A percentile compares a stretch with the other conserved stretches of the same genome.
These are phyloP conservation scores for Celastrina argiolus DNA, from an alignment of 2,888 invertebrate species.

Conservation along the genomic window DNA sequence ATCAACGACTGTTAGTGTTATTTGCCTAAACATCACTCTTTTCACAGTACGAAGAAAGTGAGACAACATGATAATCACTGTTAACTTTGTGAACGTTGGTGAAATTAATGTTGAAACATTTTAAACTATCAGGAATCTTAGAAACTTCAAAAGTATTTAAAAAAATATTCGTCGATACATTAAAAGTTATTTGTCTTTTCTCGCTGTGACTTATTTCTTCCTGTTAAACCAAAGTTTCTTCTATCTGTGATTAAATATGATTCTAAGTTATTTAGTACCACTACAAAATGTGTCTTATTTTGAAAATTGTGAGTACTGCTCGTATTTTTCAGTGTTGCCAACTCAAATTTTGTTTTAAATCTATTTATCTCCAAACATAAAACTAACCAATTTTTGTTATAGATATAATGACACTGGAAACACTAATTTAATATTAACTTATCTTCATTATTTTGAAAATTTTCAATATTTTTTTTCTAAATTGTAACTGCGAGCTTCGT, in stretches of 20 bases:
- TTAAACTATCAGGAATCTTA: neutral
- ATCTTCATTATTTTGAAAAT: neutral
- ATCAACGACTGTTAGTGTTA: too few relatives aligned
- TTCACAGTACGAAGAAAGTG: too few relatives aligned
- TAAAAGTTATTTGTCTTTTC: neutral
- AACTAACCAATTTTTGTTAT: neutral
- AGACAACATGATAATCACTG: too few relatives aligned
- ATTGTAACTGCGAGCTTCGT: constrained; percentile 28
- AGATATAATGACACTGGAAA: neutral
- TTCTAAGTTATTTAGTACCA: constrained; percentile 9
- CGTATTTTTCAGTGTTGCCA: neutral
- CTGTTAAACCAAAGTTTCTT: constrained; percentile 15
- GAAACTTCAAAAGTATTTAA: neutral
- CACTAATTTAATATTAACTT: neutral
- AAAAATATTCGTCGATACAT: too few relatives aligned
- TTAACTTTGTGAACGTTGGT: too few relatives aligned
- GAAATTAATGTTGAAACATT: neutral
- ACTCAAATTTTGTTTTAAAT: neutral
- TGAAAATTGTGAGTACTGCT: neutral
- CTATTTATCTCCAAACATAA: neutral
- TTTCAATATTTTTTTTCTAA: neutral
- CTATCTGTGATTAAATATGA: constrained; percentile 11
- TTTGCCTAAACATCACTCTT: too few relatives aligned
- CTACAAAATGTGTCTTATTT: neutral
- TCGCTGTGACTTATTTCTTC: neutral